Conservation (phyloP, 1,140 invertebrate species). For the Drosophila virilis region DNA sequence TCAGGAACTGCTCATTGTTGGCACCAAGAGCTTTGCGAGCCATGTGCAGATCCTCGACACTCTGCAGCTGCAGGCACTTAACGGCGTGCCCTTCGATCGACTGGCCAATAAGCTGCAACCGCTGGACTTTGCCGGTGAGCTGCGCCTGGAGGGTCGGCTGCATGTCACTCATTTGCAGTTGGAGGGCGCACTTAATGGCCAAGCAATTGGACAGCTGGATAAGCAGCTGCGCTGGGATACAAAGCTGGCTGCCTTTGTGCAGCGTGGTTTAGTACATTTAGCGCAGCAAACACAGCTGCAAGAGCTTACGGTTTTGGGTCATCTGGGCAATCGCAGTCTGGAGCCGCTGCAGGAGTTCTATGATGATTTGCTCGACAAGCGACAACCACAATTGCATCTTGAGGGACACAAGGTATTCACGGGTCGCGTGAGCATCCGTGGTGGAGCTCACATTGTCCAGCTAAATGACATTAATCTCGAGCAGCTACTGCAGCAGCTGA, state of each 20-base stretch:
- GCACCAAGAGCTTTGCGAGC: conserved; percentile 64
- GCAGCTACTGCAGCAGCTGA: conserved; percentile 46
- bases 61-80: conserved; percentile 54
- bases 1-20: conserved; percentile 49
- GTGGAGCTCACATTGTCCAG: conserved; percentile 44
- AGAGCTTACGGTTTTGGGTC: conserved; percentile 55
- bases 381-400: conserved; percentile 6
- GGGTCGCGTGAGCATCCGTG: conserved; percentile 57
- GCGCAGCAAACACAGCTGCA: conserved; percentile 23
- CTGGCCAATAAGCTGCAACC: conserved; percentile 54
- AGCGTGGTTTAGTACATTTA: conserved; percentile 39
- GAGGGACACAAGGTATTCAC: conserved; percentile 60
- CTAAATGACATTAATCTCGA: conserved; percentile 53
- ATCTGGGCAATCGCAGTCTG: conserved; percentile 47
- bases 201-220: conserved; percentile 20
- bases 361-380: conserved; percentile 58
- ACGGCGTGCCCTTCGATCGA: conserved; percentile 58
- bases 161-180: conserved; percentile 46
- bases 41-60: conserved; percentile 21
- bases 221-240: conserved; percentile 47
- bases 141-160: conserved; percentile 54
- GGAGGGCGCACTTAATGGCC: conserved; percentile 40
- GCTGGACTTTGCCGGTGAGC: conserved; percentile 41
- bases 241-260: conserved; percentile 35
- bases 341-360: conserved; percentile 57